These are phyloP conservation scores for Siniperca chuatsi DNA, from an alignment of 2,113 vertebrate genomes.

Conservation along the genomic window DNA sequence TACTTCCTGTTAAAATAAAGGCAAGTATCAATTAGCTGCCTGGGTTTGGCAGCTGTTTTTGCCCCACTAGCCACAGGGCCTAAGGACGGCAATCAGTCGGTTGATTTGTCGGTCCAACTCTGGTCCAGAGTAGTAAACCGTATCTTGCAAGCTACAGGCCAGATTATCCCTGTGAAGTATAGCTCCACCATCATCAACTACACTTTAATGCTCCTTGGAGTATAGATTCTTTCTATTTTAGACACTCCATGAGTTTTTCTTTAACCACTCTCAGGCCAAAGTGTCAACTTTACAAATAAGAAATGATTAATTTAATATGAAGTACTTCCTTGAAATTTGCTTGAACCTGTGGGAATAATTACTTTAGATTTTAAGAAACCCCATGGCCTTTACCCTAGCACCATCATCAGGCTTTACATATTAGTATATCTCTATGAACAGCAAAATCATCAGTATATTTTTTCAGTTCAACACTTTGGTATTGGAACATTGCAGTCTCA, in stretches of 20 bases:
- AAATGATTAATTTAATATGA: neutral
- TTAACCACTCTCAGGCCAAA: neutral
- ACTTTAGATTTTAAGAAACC: neutral
- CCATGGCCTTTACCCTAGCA: neutral
- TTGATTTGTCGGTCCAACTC: neutral
- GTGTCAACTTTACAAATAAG: neutral
- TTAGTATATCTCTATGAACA: neutral
- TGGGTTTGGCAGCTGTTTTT: neutral
- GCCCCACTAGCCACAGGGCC: neutral
- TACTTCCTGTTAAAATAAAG: constrained; percentile 88
- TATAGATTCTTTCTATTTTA: neutral
- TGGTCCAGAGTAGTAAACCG: neutral
- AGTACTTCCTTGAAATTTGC: neutral
- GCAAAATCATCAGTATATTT: neutral
- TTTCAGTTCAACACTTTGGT: neutral
- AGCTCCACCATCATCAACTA: neutral
- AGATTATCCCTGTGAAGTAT: neutral
- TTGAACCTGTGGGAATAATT: neutral
- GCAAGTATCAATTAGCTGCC: neutral
- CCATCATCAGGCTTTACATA: neutral
- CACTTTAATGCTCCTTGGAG: neutral
- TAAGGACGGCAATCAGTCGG: neutral
- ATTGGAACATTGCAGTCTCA: neutral
- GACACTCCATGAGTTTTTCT: neutral
- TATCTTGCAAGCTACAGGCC: neutral